Base-by-base conservation (phyloP, 1,140 invertebrate species). In the Hyles euphorbiae region DNA sequence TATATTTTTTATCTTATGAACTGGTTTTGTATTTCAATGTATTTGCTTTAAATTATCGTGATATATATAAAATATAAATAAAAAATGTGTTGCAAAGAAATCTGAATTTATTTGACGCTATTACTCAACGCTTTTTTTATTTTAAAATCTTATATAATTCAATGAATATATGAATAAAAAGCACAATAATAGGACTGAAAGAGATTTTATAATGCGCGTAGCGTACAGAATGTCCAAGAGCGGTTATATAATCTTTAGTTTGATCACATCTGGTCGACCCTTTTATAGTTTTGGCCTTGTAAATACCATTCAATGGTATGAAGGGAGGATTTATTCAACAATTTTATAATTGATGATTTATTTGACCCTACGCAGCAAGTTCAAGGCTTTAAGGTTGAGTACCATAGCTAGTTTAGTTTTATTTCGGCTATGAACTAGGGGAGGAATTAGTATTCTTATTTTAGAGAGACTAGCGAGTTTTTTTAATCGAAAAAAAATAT, bases 311-410 rank as follows among this genome's bases (percentile, higher is more conserved):
- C 71, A 74, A 81, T 78, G 77, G 75, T 73, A 77, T 70, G 63
- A 74, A 82, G 73, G 78, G 79, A 78, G 70, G 70, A 56, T 63
- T 60, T 67, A 81, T 83, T 83, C 67, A 76, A 72, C 72, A 63
- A 75, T 76, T 75, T 78, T 73, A 50, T 76, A 74, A 81, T 74
- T 68, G 70, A 73, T 53, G 63, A 74, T 72, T 53, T 22, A 52
- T 60, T 40, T 63, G 61, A 77, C 73, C 76, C 73, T 63, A 68
- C 47, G 58, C 56, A 45, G 56, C 70, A 83, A 84, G 82, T 87
- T 87, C 81, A 87, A 83, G 84, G 84, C 45, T 70, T 76, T 80
- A 80, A 77, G 62, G 55, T 46, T 67, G 49, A 59, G 62, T 70
- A 70, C 51, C 57, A n/a, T 58, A 56, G 46, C 3, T 22, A 44